A percentile compares a stretch with the other conserved stretches of the same genome.
These are phyloP conservation scores for Drosophila grimshawi DNA, from an alignment of 1,140 invertebrate genomes.

Conservation along the genomic window DNA sequence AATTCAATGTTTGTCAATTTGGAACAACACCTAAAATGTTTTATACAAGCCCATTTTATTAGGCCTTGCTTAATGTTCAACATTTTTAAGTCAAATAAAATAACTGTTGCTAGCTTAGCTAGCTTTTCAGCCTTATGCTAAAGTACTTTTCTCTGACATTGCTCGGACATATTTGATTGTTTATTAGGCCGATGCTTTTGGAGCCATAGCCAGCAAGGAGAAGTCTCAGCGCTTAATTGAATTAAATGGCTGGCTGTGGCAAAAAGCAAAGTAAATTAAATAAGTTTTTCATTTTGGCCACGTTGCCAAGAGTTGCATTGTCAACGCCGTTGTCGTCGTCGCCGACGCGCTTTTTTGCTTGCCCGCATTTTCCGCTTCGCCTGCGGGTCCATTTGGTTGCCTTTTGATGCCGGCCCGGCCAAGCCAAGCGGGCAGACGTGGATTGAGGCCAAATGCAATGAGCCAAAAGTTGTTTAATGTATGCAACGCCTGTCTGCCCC, in stretches of 20 bases:
- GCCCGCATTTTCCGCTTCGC: slow-evolving; percentile 79
- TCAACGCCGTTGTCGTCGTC: slow-evolving; percentile 69
- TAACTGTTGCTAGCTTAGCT: neutral
- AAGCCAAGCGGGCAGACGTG: neutral
- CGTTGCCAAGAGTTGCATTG: slow-evolving; percentile 77
- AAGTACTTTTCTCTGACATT: slow-evolving; percentile 1
- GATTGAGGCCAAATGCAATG: slow-evolving; percentile 67
- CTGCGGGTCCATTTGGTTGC: slow-evolving; percentile 67
- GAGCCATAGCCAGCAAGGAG: slow-evolving; percentile 33
- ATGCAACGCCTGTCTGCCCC: slow-evolving; percentile 62
- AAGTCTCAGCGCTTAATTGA: slow-evolving; percentile 78
- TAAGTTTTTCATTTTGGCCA: slow-evolving; percentile 82
- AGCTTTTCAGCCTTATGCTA: neutral
- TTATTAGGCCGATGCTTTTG: slow-evolving; percentile 41
- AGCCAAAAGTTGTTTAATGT: slow-evolving; percentile 84
- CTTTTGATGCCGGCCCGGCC: slow-evolving; percentile 57
- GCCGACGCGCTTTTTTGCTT: slow-evolving; percentile 72
- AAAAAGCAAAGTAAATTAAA: slow-evolving; percentile 84
- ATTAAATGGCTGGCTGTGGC: slow-evolving; percentile 79
- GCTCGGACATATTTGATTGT: slow-evolving; percentile 16
- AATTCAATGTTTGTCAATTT: no score
- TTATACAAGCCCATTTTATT: neutral
- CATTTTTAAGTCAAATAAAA: neutral
- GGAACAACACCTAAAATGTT: no score
- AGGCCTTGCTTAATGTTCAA: neutral